Conservation (phyloP, 2,797 vertebrate species). For the Sebastes aleutianus region DNA sequence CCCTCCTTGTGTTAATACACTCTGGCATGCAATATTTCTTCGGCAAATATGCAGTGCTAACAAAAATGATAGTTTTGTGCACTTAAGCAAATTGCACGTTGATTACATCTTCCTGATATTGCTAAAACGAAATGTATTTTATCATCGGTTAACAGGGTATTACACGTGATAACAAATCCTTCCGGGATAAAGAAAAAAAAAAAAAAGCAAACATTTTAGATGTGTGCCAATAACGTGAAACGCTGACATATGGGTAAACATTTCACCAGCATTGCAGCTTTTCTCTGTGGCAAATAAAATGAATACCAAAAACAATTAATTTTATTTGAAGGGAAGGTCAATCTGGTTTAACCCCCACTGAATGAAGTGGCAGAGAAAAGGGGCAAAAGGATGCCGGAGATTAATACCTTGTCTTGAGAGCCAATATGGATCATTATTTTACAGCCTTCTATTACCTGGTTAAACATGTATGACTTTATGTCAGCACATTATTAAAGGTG, state of each 20-base stretch:
- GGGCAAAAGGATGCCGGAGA: conserved; percentile 62
- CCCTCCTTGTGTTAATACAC: conserved; percentile 64
- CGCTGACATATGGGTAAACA: conserved; percentile 73
- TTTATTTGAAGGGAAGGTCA: conserved; percentile 77
- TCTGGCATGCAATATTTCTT: conserved; percentile 73
- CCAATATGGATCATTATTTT: conserved; percentile 79
- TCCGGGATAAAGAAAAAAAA: conserved; percentile 52
- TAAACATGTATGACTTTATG: conserved; percentile 80
- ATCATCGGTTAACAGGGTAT: conserved; percentile 77
- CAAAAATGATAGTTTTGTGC: conserved; percentile 81
- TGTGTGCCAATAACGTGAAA: conserved; percentile 72
- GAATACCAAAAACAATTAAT: conserved; percentile 77
- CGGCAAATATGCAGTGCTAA: conserved; percentile 78
- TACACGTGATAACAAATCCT: conserved; percentile 72
- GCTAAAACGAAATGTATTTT: conserved; percentile 75
- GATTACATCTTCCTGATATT: conserved; percentile 79
- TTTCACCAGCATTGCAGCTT: conserved; percentile 74
- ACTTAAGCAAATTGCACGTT: conserved; percentile 83
- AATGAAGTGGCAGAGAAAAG: conserved; percentile 54
- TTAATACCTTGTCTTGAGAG: conserved; percentile 78
- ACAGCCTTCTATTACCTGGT: conserved; percentile 69
- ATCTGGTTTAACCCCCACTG: conserved; percentile 70
- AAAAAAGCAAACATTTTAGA: conserved; percentile 59
- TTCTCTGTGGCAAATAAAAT: conserved; percentile 73
- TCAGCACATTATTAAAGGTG: conserved; percentile 78